Base-by-base conservation (phyloP, 2,797 vertebrate species). In the Hybognathus amarus region DNA sequence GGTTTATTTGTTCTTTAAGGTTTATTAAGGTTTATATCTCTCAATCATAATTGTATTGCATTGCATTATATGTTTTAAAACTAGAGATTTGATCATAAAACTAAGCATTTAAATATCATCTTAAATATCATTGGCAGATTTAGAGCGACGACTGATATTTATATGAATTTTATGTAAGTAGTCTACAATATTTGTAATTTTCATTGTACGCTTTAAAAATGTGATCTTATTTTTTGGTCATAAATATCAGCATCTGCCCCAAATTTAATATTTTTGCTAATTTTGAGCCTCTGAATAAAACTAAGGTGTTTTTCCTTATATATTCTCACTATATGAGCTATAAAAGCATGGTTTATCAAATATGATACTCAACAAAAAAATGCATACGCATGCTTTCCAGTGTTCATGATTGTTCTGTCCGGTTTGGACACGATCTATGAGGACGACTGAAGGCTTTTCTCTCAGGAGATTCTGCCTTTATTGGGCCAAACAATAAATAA, bases 401-500 rank as follows among this genome's bases (percentile, higher is more conserved):
- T 13, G 42, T 24, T 24, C 50, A 24, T 50, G 69, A 12, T 50
- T 30, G 47, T 50, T 50, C n/a, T 18, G 45, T 30, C 47, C 67
- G 2, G 69, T n/a, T 56, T 56, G 22, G 5, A 52, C 70, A 36
- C 13, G 47, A 6, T 18, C 75, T 38, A n/a, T 22, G 27, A 54
- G 45, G 42, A n/a, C 8, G 7, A n/a, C 36, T 63, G 45, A 10
- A 45, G 70, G 33, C 30, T 74, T 82, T 64, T 7, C n/a, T 78
- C 84, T 73, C 50, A 74, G 82, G 89, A 89, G 89, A 86, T 84
- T 88, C 80, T 88, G 85, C 67, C 71, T 80, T 91, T 87, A 85
- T 87, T 68, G 83, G 71, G 68, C 83, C 79, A 83, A 83, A 77
- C 85, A 63, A 90, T 92, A 83, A 93, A 94, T 93, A 93, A 94